phyloP scores from a whole-genome alignment of 2,797 vertebrate species.

The Periophthalmus magnuspinnatus region DNA sequence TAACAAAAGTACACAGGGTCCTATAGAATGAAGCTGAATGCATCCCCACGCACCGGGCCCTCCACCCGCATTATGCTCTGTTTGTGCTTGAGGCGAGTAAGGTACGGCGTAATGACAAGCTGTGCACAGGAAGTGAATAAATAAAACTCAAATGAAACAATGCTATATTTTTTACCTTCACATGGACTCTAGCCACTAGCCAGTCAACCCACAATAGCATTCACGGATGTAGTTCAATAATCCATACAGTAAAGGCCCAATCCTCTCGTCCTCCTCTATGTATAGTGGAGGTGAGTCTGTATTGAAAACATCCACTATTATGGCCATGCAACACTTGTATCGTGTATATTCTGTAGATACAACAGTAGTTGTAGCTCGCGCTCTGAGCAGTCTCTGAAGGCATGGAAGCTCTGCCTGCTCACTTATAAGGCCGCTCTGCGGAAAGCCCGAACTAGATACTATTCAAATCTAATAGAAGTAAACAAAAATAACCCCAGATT shows the following conservation, averaged over 20 bases:
- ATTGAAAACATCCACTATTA: too few species aligned
- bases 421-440: too few species aligned
- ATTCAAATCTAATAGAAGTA: too few species aligned
- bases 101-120: not conserved
- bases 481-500: too few species aligned
- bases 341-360: too few species aligned
- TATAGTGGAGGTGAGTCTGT: not conserved
- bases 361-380: too few species aligned
- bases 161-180: conserved; percentile 1
- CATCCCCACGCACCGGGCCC: not conserved
- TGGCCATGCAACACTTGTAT: too few species aligned
- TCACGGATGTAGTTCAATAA: not conserved
- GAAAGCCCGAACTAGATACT: too few species aligned
- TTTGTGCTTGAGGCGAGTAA: conserved; percentile 4
- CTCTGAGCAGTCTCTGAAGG: too few species aligned
- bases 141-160: not conserved
- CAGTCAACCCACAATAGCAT: not conserved
- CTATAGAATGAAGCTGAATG: not conserved
- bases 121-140: not conserved
- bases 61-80: not conserved
- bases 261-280: not conserved
- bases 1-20: not conserved
- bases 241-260: not conserved
- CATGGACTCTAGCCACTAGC: not conserved
- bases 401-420: too few species aligned